These are phyloP conservation scores for Hirundichthys speculiger DNA, from an alignment of 2,113 vertebrate species.

Conservation along the genomic window DNA sequence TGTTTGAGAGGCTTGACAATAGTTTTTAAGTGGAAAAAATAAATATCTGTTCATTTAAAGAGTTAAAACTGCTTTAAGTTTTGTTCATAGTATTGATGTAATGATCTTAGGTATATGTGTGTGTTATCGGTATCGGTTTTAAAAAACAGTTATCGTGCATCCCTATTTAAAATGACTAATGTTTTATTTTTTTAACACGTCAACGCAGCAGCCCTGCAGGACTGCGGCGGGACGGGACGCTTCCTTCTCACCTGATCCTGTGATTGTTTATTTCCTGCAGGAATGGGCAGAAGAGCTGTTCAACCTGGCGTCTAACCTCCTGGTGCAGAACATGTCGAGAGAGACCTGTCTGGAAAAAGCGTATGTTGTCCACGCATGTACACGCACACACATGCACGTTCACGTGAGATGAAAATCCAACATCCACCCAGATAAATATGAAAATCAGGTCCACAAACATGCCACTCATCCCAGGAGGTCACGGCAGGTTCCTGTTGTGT, in stretches of 20 bases:
- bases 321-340: constrained; percentile 97
- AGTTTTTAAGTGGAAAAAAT: no score
- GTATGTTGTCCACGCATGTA: constrained; percentile 77
- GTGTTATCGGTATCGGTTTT: no score
- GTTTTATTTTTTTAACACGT: not conserved
- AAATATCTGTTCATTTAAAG: no score
- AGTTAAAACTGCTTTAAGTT: no score
- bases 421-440: constrained; percentile 6
- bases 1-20: no score
- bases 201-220: no score
- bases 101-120: no score
- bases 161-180: not conserved
- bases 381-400: not conserved
- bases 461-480: not conserved
- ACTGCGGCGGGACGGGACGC: no score
- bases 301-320: constrained; percentile 91
- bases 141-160: no score
- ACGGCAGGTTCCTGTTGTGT: not conserved
- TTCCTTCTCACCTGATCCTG: not conserved
- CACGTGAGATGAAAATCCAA: constrained; percentile 10
- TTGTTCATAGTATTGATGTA: no score
- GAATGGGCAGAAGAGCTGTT: constrained; percentile 98
- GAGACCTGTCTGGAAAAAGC: constrained; percentile 95
- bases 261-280: constrained; percentile 76
- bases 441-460: constrained; percentile 27